Conservation (phyloP, 1,140 invertebrate species). For the Drosophila nigrodunni region DNA sequence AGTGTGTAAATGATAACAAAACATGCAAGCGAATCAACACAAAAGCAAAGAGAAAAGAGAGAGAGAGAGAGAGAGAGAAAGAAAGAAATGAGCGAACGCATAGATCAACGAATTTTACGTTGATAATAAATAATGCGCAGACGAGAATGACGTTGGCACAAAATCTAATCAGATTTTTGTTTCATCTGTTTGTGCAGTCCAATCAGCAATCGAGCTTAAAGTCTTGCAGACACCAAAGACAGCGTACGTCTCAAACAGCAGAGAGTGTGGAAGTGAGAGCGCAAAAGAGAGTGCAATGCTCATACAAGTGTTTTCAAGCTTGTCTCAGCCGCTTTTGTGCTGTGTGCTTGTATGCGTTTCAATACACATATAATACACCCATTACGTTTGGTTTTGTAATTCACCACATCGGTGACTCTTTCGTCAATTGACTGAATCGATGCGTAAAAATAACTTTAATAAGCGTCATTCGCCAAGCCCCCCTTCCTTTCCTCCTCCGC, state of each 20-base stretch:
- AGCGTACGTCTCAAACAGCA: neutral
- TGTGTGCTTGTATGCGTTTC: neutral
- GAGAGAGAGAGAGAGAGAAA: neutral
- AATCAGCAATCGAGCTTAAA: constrained; percentile 19
- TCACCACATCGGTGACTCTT: constrained; percentile 31
- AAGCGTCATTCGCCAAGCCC: constrained; percentile 50
- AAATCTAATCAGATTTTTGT: constrained; percentile 56
- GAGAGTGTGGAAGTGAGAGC: neutral
- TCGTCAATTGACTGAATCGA: constrained; percentile 73
- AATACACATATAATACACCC: neutral
- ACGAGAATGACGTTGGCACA: constrained; percentile 44
- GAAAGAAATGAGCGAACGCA: neutral
- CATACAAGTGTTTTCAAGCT: constrained; percentile 27
- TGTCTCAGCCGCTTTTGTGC: constrained; percentile 1
- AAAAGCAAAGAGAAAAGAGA: constrained; percentile 29
- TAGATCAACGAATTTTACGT: constrained; percentile 28
- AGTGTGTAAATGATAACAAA: constrained; percentile 65
- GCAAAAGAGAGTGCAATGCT: constrained; percentile 29
- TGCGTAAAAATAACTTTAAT: constrained; percentile 78
- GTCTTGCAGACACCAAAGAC: neutral
- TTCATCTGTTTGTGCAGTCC: constrained; percentile 19
- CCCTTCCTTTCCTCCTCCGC: neutral
- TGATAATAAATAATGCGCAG: constrained; percentile 54
- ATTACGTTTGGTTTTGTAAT: constrained; percentile 2
- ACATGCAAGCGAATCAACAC: constrained; percentile 69